phyloP scores from a whole-genome alignment of 2,888 invertebrate genomes.

The Andrena trimmerana region DNA sequence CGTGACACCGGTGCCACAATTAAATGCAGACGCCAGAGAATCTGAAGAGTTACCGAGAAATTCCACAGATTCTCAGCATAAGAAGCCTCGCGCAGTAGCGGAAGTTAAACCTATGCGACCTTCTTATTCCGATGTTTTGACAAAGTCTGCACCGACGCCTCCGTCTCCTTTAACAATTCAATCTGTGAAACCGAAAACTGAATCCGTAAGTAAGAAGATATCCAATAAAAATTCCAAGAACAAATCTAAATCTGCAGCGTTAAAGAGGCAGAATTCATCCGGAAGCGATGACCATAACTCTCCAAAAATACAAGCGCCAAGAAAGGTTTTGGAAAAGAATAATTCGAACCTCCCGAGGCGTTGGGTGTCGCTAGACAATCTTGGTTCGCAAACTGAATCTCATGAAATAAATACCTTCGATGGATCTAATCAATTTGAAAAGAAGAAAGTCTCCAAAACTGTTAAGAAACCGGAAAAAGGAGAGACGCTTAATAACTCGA shows the following conservation, averaged over 20 bases:
- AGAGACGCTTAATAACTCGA: conserved; percentile 84
- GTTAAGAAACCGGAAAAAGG: conserved; percentile 79
- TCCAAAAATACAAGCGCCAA: conserved; percentile 80
- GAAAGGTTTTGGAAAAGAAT: conserved; percentile 82
- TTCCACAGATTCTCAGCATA: conserved; percentile 76
- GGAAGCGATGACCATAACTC: conserved; percentile 86
- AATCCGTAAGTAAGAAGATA: conserved; percentile 83
- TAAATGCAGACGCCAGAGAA: conserved; percentile 71
- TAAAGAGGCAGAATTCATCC: conserved; percentile 87
- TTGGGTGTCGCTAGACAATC: conserved; percentile 84
- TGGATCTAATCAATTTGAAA: conserved; percentile 81
- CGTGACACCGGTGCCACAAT: conserved; percentile 79
- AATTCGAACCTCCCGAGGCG: conserved; percentile 85
- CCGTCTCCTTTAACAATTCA: conserved; percentile 80
- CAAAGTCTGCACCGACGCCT: conserved; percentile 87
- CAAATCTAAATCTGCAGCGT: conserved; percentile 82
- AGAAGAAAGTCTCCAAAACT: conserved; percentile 77
- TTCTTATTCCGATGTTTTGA: conserved; percentile 93
- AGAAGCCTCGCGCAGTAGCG: conserved; percentile 91
- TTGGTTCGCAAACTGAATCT: conserved; percentile 78
- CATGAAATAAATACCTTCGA: conserved; percentile 78
- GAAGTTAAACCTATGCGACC: conserved; percentile 95
- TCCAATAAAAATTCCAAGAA: conserved; percentile 84
- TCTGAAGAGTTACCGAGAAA: conserved; percentile 77
- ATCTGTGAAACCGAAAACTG: conserved; percentile 82